Evolutionary conservation across 2,797 vertebrate species (phyloP), one percentile per base, ranked within the genome.

Genomic region (Xiphophorus birchmanni): DNA sequence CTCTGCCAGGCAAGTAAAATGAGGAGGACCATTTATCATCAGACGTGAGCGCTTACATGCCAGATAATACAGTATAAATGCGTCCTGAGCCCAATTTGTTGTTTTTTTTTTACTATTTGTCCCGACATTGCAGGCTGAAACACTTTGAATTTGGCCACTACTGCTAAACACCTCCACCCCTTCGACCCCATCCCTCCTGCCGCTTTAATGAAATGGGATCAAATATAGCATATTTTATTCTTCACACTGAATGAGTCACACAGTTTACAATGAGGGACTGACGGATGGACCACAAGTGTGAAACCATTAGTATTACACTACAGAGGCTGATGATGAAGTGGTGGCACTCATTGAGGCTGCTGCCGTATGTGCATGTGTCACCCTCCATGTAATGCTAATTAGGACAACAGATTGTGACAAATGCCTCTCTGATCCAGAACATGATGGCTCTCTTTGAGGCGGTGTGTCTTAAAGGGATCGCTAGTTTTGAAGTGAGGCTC

Each of bases 251-350:
- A 77, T 86, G 84, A 92, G 77, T 92, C 82, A 91, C 78, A 67
- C 75, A 63, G 67, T 90, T 87, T 86, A 85, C 86, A 90, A 80
- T 82, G 84, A 86, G 80, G 76, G 74, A 54, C 76, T 95, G 93
- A 94, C 91, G 82, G 88, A 93, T 93, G 87, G 79, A 91, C 83
- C 87, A 84, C 86, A 74, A 82, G 88, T 60, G 82, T 86, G 80
- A 82, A 81, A 88, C 87, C 86, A 93, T 94, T 93, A 90, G 89
- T 77, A 83, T 86, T 72, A 80, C 76, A 79, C 73, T 82, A 77
- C 80, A 84, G 84, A 80, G 82, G 75, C 86, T 85, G 86, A 82
- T 93, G 84, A 93, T 94, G 84, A 91, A 91, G 89, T 86, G 74
- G 78, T 32, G 65, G 77, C 67, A 69, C 77, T 92, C 92, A 94